A percentile compares a stretch with the other conserved stretches of the same genome.
Evolutionary conservation across 2,797 vertebrate species (phyloP).

Genomic region (Alauda arvensis): DNA sequence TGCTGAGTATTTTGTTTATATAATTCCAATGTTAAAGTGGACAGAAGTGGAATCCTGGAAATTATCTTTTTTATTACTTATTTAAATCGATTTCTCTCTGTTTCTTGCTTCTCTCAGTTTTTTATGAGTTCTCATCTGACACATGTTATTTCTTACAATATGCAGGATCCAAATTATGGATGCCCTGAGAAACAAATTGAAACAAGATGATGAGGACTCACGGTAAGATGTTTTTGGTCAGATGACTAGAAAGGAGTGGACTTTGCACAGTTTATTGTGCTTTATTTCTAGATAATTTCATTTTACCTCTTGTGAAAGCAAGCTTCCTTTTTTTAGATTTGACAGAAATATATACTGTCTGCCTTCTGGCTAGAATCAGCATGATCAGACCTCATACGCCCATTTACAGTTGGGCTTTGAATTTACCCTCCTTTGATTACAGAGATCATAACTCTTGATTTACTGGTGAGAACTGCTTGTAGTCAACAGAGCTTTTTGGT

Average conservation of each 20-base stretch:
- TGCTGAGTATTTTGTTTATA: background rate
- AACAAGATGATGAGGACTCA: background rate
- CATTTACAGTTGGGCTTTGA: background rate
- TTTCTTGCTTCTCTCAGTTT: background rate
- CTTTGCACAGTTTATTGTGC: background rate
- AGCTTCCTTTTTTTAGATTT: background rate
- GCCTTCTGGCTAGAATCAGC: background rate
- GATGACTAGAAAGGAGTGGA: background rate
- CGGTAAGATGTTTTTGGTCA: slow-evolving; percentile 43
- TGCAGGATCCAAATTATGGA: slow-evolving; percentile 34
- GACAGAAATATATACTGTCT: background rate
- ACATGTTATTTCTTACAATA: background rate
- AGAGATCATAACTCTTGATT: background rate
- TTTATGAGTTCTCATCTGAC: background rate
- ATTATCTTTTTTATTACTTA: background rate
- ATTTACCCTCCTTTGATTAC: background rate
- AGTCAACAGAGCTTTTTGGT: background rate
- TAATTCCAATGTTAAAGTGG: background rate
- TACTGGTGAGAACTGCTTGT: background rate
- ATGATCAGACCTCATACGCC: background rate
- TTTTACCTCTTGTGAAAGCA: background rate
- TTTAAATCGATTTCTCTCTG: background rate
- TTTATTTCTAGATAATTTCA: background rate
- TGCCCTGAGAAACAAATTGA: slow-evolving; percentile 47
- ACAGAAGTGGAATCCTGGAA: background rate